Base-by-base conservation (phyloP, 1,140 invertebrate species). In the Ephestia elutella region DNA sequence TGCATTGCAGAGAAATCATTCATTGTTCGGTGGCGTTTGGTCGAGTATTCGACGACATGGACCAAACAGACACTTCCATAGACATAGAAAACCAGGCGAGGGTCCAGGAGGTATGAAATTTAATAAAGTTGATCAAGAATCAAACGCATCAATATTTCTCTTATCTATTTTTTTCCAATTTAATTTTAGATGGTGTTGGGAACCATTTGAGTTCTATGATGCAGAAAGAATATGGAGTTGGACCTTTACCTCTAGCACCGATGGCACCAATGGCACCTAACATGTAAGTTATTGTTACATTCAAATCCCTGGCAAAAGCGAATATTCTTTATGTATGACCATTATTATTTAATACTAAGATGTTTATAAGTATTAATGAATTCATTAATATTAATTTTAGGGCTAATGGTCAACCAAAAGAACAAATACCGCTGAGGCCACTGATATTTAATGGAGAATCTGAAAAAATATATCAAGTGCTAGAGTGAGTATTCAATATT, bases 21-120 rank as follows among this genome's bases (percentile, higher is more conserved):
- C 96, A 32, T 89, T 99, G 44, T 99, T 99, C 86, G 98, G 98
- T 56, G 96, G 94, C 77, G 96, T 97, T 17, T 97, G 96, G 96
- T 96, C 96, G 4, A 96, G 95, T 62, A 95, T 96, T 91, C 90
- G 94, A 73, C 91, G 94, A 65, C 90, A 90, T 57, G 90, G 90
- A 3, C 87, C 78, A 0, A 87, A 87, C 60, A 76, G 78, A 63
- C 73, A 81, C 44, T 75, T 78, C 56, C 70, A 80, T n/a, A 76
- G 73, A 60, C 76, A 77, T 54, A 55, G 78, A 30, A 86, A 83
- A 63, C 80, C 71, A 21, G 78, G 73, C 0, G 80, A 85, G 7
- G 63, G 68, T 11, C 71, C 77, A 17, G 59, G 71, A 68, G 84
- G 84, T 87, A 78, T 44, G 2, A 17, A 44, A 44, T 44, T 44